Evolutionary conservation across 1,140 invertebrate genomes (phyloP).

Genomic region (Drosophila subpulchrella): DNA sequence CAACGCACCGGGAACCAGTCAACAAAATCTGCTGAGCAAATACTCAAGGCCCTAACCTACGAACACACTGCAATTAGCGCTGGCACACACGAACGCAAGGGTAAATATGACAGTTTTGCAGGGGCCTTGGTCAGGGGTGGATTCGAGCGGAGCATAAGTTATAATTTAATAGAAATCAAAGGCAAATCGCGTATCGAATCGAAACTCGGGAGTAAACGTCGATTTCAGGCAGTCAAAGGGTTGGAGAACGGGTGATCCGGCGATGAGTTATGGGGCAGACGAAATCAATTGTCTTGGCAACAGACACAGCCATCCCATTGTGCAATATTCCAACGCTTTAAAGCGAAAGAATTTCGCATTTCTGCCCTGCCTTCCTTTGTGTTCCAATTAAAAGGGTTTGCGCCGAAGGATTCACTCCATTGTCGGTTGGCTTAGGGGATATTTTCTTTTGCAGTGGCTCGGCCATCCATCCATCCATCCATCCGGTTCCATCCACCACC

Average conservation of each 20-base stretch:
- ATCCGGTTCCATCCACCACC: background rate
- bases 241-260: conserved; percentile 9
- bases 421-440: background rate
- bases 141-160: conserved; percentile 27
- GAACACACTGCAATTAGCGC: conserved; percentile 66
- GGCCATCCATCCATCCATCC: conserved; percentile 7
- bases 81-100: conserved; percentile 27
- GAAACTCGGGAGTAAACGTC: conserved; percentile 19
- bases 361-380: conserved; percentile 43
- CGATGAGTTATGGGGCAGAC: conserved; percentile 32
- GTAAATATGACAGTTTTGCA: conserved; percentile 49
- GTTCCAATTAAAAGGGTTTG: conserved; percentile 70
- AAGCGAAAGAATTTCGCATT: conserved; percentile 23
- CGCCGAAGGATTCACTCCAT: conserved; percentile 37
- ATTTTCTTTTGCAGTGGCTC: conserved; percentile 19
- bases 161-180: conserved; percentile 70
- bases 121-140: conserved; percentile 15
- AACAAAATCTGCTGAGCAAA: conserved; percentile 59
- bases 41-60: conserved; percentile 39
- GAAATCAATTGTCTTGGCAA: conserved; percentile 77
- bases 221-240: background rate
- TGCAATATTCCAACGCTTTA: conserved; percentile 48
- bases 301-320: conserved; percentile 52
- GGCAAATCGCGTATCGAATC: conserved; percentile 36
- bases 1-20: conserved; percentile 27